Evolutionary conservation across 2,113 vertebrate genomes (phyloP), one percentile per base, ranked within the genome.

Genomic region (Chrysochloris asiatica): DNA sequence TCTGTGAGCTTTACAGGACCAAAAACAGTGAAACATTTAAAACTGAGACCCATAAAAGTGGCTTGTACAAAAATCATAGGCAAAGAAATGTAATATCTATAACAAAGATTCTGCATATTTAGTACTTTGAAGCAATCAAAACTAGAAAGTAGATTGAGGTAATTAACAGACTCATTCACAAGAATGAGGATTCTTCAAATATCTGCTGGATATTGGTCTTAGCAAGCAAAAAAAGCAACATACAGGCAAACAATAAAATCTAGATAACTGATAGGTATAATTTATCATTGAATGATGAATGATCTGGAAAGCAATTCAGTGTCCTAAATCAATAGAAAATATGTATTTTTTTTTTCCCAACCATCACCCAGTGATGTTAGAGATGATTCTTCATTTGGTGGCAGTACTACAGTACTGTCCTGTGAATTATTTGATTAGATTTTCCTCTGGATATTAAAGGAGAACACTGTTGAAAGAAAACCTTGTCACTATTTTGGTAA

Each of bases 291-390:
- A 93, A 79, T 59, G 22, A 24, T 13, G 24, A 88, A 91, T 61
- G 19, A 89, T 54, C 47, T 94, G 19, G 78, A 85, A 95, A 87
- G 10, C 13, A 88, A 0, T 30, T 86, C 11, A 36, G 61, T 75
- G 19, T 48, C 19, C 71, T 87, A 83, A 89, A 89, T 93, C 78
- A 93, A 80, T 75, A 92, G 28, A 43, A 89, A 85, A 16, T 43
- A 7, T 78, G 3, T 6, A 50, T 78, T 24, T 36, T 78, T 83
- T 33, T 76, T 80, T 93, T 83, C 30, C 24, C 47, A 71, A 83
- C 80, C 21, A 56, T 87, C 52, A 76, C 10, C 47, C 45, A 50
- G 4, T 47, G 61, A 61, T 36, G 33, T 91, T 63, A 89, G 78
- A 54, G 2, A 48, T 59, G 84, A 76, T 22, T 67, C 6, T 81